These are phyloP conservation scores for Pontoporia blainvillei DNA, from an alignment of 2,113 vertebrate genomes.

Conservation along the genomic window DNA sequence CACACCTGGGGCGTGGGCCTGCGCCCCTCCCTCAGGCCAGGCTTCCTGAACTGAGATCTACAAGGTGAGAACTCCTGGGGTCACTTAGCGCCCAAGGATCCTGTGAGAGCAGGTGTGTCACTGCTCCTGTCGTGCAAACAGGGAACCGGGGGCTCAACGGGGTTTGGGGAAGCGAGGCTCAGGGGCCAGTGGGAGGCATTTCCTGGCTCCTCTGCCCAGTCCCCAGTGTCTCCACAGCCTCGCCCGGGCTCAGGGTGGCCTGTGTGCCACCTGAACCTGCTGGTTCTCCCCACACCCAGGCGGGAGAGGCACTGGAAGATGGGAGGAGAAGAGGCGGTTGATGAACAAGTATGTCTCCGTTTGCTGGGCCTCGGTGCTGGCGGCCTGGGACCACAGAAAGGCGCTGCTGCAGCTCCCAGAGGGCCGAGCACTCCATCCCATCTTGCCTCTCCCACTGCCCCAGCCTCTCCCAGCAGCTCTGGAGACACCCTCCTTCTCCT, in stretches of 20 bases:
- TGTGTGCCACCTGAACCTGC: not conserved
- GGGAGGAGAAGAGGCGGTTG: not conserved
- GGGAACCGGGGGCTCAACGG: not conserved
- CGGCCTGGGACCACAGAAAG: not conserved
- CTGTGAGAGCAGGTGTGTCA: too few relatives aligned
- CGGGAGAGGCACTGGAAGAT: not conserved
- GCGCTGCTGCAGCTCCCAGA: not conserved
- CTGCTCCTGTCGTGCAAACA: not conserved
- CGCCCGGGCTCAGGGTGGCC: too few relatives aligned
- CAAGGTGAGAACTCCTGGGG: not conserved
- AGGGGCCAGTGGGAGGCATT: not conserved
- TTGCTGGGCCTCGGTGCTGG: not conserved
- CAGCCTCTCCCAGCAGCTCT: not conserved
- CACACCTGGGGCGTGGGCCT: rapidly evolving
- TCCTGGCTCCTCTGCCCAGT: not conserved
- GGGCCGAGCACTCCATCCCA: not conserved
- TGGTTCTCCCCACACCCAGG: not conserved
- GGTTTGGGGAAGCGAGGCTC: too few relatives aligned
- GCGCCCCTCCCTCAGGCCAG: not conserved
- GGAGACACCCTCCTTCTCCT: not conserved
- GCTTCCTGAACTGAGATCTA: not conserved
- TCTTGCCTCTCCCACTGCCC: not conserved
- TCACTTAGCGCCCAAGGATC: too few relatives aligned
- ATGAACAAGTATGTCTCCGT: not conserved
- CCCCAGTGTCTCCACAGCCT: not conserved